Base-by-base conservation (phyloP, 1,140 invertebrate species). In the Lethocerus indicus region DNA sequence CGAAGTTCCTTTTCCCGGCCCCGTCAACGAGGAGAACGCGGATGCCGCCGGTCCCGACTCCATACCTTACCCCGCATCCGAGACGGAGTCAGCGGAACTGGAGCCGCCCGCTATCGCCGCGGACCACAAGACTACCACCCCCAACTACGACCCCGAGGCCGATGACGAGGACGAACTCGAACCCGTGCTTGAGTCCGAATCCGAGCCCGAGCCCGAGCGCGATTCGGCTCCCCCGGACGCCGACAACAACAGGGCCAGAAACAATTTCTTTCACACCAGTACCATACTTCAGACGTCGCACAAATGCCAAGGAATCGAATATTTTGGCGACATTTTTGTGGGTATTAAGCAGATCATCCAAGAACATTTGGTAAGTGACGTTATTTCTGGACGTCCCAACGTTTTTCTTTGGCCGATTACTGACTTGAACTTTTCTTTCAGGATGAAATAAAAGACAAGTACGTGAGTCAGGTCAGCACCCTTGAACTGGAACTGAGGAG, bases 321-420 rank as follows among this genome's bases (percentile, higher is more conserved):
- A 79, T 67, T 76, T 84, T 59, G 74, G 76, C 26, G 79, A 82
- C 57, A 72, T 87, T 29, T 65, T 87, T 26, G 61, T 73, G 51
- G 81, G 79, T 36, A 83, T 87, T 41, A 79, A 80, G 59, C 73
- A 82, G 58, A 75, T 86, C 21, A 80, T 87, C 60, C 79, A 81
- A 61, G 68, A 71, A 14, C 76, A 80, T 61, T 64, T 81, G 55
- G 57, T 58, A 47, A 58, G 57, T 52, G 23, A 39, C 18, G 21
- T 18, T 12, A 36, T 20, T 35, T 21, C 24, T n/a, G 27, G 9
- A 41, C 12, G 20, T 9, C 9, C 9, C 7, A 46, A n/a, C 26
- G 20, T 46, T 27, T 29, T 20, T 7, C 9, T 29, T 29, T 29
- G 23, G 4, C 3, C 20, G 24, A 24, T 47, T 9, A 9, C 27